Base-by-base conservation (phyloP, 2,888 invertebrate species). In the Drosophila seclusa region DNA sequence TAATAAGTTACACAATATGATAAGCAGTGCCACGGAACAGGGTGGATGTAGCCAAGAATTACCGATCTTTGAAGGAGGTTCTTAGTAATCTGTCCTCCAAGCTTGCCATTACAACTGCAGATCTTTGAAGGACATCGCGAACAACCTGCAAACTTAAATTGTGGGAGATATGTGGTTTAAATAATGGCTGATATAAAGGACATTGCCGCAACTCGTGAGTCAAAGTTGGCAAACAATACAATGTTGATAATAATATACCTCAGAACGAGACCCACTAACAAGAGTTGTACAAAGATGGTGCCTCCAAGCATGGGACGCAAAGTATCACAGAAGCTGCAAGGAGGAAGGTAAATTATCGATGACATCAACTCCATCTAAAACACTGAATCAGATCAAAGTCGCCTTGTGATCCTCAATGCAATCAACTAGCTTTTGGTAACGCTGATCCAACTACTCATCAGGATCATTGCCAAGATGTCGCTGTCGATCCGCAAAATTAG, bases 241-340 rank as follows among this genome's bases (percentile, higher is more conserved):
- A 91, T 85, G 21, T 91, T 91, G 0, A 91, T 82, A 0, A 89
- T 62, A 1, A 83, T 82, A 6, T 80, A 77, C 5, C 91, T 88
- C 42, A 89, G 61, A 5, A 82, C 83, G 4, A 87, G 27, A 3
- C 85, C 91, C 13, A 91, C 78, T 0, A 88, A 82, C 45, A 90
- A 36, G n/a, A 91, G 81, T 38, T 91, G 91, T 34, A 91, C 78
- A 57, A 91, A 91, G 31, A 89, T 81, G 0, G 91, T 91, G 36
- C 80, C 81, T 2, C 89, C 88, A 18, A 89, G 83, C 0, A 91
- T 74, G 0, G 91, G 89, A 3, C 80, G 78, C 31, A 91, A 63
- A 0, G 69, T 75, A 24, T 90, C 80, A 27, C 76, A 90, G 59
- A 71, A 80, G 8, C 91, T 89, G 59, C 1, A 54, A 55, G 31